A percentile compares a stretch with the other conserved stretches of the same genome.
Conservation (phyloP, 2,113 vertebrate species). For the Alces alces region DNA sequence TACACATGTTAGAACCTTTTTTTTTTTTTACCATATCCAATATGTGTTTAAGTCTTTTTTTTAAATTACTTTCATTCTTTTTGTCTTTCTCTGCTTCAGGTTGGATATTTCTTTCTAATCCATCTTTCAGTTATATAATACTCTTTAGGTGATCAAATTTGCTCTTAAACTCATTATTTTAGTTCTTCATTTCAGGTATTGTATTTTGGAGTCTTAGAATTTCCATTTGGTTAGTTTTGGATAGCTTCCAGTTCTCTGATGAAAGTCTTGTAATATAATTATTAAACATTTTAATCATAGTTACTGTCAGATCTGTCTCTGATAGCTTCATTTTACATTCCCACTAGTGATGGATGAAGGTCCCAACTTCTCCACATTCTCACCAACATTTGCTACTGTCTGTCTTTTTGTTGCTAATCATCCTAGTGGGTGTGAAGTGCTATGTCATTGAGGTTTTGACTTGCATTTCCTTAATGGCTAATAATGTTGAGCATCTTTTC, state of each 20-base stretch:
- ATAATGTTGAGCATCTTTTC: not conserved
- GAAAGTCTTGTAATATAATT: not conserved
- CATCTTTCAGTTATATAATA: not conserved
- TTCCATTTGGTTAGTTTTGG: not conserved
- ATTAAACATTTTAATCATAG: not conserved
- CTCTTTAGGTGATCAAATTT: not conserved
- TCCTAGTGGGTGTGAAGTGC: not conserved
- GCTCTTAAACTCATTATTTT: not conserved
- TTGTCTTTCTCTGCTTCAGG: not conserved
- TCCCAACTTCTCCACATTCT: not conserved
- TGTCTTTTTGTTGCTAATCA: not conserved
- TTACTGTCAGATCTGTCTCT: not conserved
- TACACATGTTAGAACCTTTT: not conserved
- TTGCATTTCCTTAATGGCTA: not conserved
- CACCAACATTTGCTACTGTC: accelerated
- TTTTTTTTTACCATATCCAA: not conserved
- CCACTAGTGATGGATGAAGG: too few species aligned
- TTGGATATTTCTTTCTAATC: not conserved
- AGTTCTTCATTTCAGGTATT: not conserved
- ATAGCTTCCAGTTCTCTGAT: not conserved
- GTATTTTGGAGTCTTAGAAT: not conserved
- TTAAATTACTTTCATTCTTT: not conserved
- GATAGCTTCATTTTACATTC: not conserved
- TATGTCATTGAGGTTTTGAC: not conserved
- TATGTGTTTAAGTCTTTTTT: not conserved